Conservation (phyloP, 2,888 invertebrate genomes). For the Alloplasta piceator region DNA sequence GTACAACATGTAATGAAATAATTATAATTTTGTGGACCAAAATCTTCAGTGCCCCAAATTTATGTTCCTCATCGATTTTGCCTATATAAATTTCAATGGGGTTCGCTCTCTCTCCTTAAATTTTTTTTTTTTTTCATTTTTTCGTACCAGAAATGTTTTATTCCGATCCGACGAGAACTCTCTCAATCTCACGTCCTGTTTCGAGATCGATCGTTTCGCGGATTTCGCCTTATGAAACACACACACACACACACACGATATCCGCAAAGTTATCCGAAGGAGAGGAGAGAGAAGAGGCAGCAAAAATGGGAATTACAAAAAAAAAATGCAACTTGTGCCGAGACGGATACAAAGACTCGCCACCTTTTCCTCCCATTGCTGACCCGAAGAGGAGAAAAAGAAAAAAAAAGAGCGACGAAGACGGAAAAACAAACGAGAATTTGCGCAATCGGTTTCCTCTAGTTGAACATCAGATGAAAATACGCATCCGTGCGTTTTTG, state of each 20-base stretch:
- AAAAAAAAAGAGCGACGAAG: slow-evolving; percentile 4
- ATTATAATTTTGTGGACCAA: too few species aligned
- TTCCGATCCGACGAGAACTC: too few species aligned
- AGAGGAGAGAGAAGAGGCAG: slow-evolving; percentile 24
- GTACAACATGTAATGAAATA: too few species aligned
- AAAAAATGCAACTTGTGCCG: slow-evolving; percentile 42
- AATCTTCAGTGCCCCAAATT: too few species aligned
- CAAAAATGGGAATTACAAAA: slow-evolving; percentile 19
- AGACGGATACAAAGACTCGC: slow-evolving; percentile 47
- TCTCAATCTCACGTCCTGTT: too few species aligned
- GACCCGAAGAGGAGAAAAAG: not conserved
- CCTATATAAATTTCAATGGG: too few species aligned
- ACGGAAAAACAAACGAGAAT: slow-evolving; percentile 47
- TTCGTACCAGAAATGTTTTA: too few species aligned
- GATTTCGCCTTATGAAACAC: too few species aligned
- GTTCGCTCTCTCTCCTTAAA: not conserved
- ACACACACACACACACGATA: too few species aligned
- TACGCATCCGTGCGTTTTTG: slow-evolving; percentile 53
- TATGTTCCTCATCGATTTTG: too few species aligned
- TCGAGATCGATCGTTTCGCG: too few species aligned
- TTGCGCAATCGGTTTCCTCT: slow-evolving; percentile 71
- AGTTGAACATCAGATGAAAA: slow-evolving; percentile 41
- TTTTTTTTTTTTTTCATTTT: not conserved
- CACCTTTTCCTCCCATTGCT: not conserved
- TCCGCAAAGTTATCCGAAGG: not conserved